phyloP scores from a whole-genome alignment of 2,113 vertebrate genomes.

The Corythornis madagascariensis region DNA sequence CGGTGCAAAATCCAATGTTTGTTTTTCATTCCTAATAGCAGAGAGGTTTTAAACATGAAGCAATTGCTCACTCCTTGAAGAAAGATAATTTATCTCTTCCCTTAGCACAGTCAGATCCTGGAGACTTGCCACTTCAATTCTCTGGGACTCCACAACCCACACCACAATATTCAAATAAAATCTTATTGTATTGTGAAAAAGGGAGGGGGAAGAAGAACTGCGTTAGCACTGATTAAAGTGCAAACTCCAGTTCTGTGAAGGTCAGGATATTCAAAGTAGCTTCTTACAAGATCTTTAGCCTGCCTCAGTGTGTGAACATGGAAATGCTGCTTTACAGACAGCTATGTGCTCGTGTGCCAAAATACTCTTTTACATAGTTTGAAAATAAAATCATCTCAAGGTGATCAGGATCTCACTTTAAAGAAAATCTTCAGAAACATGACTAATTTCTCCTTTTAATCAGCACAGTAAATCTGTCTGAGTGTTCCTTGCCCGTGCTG shows the following conservation, averaged over 20 bases:
- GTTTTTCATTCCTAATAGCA: slow-evolving; percentile 34
- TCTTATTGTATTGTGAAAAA: slow-evolving; percentile 40
- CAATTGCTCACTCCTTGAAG: slow-evolving; percentile 41
- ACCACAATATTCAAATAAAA: slow-evolving; percentile 52
- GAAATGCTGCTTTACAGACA: neutral
- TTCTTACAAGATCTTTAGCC: neutral
- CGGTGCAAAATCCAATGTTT: slow-evolving; percentile 22
- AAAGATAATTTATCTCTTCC: slow-evolving; percentile 58
- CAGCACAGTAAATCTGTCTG: neutral
- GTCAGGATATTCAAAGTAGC: slow-evolving; percentile 22
- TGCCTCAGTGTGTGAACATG: neutral
- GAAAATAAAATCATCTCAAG: slow-evolving; percentile 17
- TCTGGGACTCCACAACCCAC: slow-evolving; percentile 30
- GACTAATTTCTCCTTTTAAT: neutral
- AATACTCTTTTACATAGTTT: neutral
- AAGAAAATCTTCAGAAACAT: neutral
- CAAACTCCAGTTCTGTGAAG: slow-evolving; percentile 24
- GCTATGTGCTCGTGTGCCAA: neutral
- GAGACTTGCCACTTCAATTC: slow-evolving; percentile 59
- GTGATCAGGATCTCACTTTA: neutral
- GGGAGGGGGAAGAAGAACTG: neutral
- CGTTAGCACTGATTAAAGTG: slow-evolving; percentile 34
- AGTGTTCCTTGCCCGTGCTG: neutral
- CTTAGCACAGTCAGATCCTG: slow-evolving; percentile 40
- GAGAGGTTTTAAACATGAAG: slow-evolving; percentile 54